Conservation (phyloP, 2,113 vertebrate species). For the Cynopterus brachyotis region DNA sequence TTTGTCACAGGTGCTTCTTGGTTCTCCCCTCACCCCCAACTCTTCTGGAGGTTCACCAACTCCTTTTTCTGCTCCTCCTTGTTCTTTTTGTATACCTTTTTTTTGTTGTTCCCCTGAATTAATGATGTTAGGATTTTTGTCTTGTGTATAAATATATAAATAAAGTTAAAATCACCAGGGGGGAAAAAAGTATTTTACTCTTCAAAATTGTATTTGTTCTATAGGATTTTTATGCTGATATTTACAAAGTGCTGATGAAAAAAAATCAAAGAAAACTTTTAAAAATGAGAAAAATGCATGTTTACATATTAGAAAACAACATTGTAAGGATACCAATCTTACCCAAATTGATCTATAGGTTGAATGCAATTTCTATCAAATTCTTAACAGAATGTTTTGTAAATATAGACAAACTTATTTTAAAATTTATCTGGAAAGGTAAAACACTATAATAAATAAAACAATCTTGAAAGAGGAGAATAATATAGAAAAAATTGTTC, state of each 20-base stretch:
- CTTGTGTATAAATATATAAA: conserved; percentile 81
- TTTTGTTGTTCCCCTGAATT: conserved; percentile 71
- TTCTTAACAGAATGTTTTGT: background rate
- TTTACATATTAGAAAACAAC: background rate
- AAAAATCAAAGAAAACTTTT: background rate
- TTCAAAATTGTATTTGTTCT: background rate
- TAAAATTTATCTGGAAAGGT: background rate
- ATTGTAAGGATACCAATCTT: background rate
- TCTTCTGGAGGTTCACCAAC: background rate
- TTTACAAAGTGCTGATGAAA: conserved; percentile 1
- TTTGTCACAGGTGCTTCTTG: background rate
- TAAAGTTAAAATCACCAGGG: conserved; percentile 78
- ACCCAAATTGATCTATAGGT: background rate
- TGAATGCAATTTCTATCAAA: background rate
- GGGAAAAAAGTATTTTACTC: background rate
- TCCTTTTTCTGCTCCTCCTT: background rate
- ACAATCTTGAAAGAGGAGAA: background rate
- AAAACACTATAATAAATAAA: background rate
- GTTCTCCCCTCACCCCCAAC: background rate
- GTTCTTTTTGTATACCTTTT: background rate
- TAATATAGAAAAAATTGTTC: background rate
- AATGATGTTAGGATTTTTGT: conserved; percentile 81
- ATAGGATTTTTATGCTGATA: background rate
- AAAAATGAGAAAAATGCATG: background rate
- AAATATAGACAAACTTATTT: background rate